phyloP scores from a whole-genome alignment of 37 sponge, comb jelly and placozoan genomes.

The Axinella damicornis region DNA sequence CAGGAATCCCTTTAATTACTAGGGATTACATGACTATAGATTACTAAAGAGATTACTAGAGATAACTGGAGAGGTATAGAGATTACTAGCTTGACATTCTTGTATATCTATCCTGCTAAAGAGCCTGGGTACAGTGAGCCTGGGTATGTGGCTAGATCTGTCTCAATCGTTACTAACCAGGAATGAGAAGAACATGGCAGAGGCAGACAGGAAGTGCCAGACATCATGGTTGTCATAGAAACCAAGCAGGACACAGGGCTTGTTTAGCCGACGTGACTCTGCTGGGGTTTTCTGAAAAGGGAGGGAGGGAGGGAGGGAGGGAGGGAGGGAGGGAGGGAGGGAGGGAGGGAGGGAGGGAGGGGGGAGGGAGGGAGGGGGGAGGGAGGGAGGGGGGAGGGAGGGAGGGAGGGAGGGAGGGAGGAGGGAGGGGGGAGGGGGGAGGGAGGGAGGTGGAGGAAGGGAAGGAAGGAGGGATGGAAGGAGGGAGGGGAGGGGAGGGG shows the following conservation, averaged over 20 bases:
- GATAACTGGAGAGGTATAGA: too few relatives aligned
- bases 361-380: background rate
- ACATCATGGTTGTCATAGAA: slow-evolving; percentile 97
- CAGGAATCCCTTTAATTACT: too few relatives aligned
- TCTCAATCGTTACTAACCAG: slow-evolving; percentile 67
- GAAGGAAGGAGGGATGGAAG: background rate
- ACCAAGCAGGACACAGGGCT: slow-evolving; percentile 68
- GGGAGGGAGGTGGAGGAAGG: background rate
- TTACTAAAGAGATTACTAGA: too few relatives aligned
- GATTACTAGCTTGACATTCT: too few relatives aligned
- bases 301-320: background rate
- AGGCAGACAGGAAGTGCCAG: slow-evolving; percentile 97
- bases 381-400: background rate
- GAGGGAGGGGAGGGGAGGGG: background rate
- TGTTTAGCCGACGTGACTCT: slow-evolving; percentile 72
- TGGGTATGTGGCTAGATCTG: too few relatives aligned
- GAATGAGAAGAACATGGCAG: slow-evolving; percentile 94
- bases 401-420: background rate
- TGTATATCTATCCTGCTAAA: too few relatives aligned
- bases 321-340: background rate
- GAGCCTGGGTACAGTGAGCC: too few relatives aligned
- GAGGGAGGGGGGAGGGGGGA: too few relatives aligned
- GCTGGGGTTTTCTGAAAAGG: slow-evolving; percentile 65
- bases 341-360: background rate
- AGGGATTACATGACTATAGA: too few relatives aligned